Conservation (phyloP, 2,888 invertebrate species). For the Magallana nippona region DNA sequence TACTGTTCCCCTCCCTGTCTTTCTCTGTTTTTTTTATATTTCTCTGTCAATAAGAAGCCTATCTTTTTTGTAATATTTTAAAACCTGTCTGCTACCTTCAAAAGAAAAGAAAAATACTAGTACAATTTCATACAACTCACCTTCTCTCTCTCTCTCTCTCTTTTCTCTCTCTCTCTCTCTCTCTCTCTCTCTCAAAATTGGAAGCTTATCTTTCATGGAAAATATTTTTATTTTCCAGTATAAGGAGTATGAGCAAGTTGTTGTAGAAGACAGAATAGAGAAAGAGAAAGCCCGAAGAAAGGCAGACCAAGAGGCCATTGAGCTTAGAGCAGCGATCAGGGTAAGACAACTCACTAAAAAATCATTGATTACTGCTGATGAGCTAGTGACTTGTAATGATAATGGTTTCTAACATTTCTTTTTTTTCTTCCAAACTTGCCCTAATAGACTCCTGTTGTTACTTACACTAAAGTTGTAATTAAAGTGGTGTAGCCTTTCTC, state of each 20-base stretch:
- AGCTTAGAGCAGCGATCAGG: constrained; percentile 76
- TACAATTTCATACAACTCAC: too few species aligned
- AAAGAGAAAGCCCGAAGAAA: constrained; percentile 79
- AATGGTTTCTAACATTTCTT: too few species aligned
- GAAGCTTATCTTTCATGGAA: not conserved
- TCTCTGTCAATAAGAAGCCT: not conserved
- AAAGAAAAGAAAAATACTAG: too few species aligned
- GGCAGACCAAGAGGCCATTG: constrained; percentile 77
- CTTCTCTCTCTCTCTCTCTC: not conserved
- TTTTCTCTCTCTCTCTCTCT: not conserved
- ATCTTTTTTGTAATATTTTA: too few species aligned
- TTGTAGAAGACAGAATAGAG: constrained; percentile 79
- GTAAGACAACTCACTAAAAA: constrained; percentile 58
- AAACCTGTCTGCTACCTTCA: too few species aligned
- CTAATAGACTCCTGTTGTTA: too few species aligned
- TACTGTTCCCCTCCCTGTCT: not conserved
- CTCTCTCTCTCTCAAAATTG: too few species aligned
- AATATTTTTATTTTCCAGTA: constrained; percentile 70
- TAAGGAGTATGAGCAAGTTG: constrained; percentile 80
- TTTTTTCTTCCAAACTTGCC: too few species aligned
- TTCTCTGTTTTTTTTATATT: not conserved
- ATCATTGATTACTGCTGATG: not conserved
- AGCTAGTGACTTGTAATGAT: too few species aligned
- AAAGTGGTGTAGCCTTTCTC: too few species aligned
- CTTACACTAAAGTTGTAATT: too few species aligned